Evolutionary conservation across 2,113 vertebrate species (phyloP).

Genomic region (Quiscalus mexicanus): DNA sequence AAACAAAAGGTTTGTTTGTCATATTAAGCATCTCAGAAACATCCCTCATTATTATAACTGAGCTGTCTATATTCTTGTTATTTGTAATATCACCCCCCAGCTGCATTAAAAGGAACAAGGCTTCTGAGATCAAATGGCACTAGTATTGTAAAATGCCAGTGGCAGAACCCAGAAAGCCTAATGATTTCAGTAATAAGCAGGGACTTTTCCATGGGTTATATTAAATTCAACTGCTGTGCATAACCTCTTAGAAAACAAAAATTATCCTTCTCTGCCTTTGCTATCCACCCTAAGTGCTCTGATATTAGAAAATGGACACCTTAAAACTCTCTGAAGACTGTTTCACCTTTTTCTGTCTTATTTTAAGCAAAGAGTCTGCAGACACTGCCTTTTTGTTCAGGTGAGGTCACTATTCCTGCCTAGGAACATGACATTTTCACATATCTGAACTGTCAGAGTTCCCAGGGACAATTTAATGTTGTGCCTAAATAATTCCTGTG

Average conservation of each 20-base stretch:
- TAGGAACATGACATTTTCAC: neutral
- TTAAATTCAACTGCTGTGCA: neutral
- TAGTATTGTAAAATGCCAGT: neutral
- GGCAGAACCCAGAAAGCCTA: conserved; percentile 2
- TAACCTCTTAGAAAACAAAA: neutral
- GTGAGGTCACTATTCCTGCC: neutral
- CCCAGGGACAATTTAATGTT: neutral
- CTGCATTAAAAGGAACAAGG: neutral
- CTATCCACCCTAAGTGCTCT: neutral
- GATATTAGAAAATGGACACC: neutral
- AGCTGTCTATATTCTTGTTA: neutral
- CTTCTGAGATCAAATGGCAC: conserved; percentile 45
- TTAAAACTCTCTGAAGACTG: neutral
- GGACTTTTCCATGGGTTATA: neutral
- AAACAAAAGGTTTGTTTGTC: conserved; percentile 15
- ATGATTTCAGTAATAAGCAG: neutral
- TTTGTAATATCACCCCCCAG: conserved; percentile 17
- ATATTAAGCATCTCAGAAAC: neutral
- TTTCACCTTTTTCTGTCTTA: neutral
- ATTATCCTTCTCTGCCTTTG: neutral
- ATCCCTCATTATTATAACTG: neutral
- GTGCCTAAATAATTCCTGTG: neutral
- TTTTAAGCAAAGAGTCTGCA: neutral
- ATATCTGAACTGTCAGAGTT: neutral
- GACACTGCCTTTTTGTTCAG: neutral